Base-by-base conservation (phyloP, 2,888 invertebrate species). In the Acleris emargana region DNA sequence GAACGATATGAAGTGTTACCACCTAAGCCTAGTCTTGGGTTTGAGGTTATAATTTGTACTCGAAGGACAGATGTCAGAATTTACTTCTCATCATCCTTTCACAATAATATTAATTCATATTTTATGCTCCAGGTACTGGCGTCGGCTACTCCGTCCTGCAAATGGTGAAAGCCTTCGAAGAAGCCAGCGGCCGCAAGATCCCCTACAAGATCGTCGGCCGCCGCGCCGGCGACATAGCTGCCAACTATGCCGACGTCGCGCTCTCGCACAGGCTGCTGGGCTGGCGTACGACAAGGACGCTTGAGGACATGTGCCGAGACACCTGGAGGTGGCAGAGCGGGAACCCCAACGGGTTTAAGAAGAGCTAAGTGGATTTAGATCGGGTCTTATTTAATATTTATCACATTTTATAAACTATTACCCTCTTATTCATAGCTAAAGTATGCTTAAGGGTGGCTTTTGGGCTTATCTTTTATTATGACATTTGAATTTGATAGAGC, bases 281-380 rank as follows among this genome's bases (percentile, higher is more conserved):
- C n/a, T 99, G 99, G 98, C 93, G 94, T 28, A 96, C 98, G 18
- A 93, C 93, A n/a, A 94, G 94, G 79, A 94, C 94, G 67, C 89
- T 98, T 5, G 89, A 94, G 13, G 96, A 97, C 72, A 98, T 98
- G 97, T 98, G 98, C 82, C 86, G 82, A 11, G 97, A 98, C 80
- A 94, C 97, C 0, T 98, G 98, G 98, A 94, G 94, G 60, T 98
- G 98, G 98, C 98, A 98, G 85, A 94, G 94, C 58, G 89, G 91
- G 60, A 96, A 98, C 89, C 97, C 98, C 1, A 93, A 95, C 68
- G 98, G 98, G 0, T 97, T 89, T 54, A 81, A 78, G 55, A 75
- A 73, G 71, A 66, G 53, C 38, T 69, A 67, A 64, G 50, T 17
- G 7, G 25, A 9, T 17, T 13, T 17, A 25, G 25, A 13, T 17